These are phyloP conservation scores for Tolypeutes matacus DNA, from an alignment of 2,797 vertebrate species.

Conservation along the genomic window DNA sequence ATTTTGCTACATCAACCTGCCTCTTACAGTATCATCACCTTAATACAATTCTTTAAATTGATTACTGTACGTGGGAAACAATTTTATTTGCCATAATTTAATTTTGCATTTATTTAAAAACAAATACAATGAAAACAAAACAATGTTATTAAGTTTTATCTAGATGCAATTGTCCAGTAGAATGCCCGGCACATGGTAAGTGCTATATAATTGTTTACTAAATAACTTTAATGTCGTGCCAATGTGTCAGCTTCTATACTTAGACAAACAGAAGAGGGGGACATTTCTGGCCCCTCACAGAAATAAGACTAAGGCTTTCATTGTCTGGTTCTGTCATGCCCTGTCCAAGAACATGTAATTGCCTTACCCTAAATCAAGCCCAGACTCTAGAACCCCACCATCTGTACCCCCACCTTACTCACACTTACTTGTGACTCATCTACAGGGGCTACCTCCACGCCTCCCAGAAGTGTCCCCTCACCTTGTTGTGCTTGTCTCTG, in stretches of 20 bases:
- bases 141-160: not conserved
- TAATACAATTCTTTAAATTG: slow-evolving; percentile 37
- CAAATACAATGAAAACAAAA: not conserved
- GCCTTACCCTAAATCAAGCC: not conserved
- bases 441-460: not conserved
- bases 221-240: not conserved
- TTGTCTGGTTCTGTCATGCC: not conserved
- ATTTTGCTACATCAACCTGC: not conserved
- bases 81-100: slow-evolving; percentile 5
- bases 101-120: slow-evolving; percentile 47
- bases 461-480: not conserved
- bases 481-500: not conserved
- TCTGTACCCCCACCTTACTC: not conserved
- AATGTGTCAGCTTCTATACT: not conserved
- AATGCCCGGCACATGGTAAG: not conserved
- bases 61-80: not conserved
- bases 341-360: not conserved
- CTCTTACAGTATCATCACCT: not conserved
- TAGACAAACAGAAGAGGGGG: not conserved
- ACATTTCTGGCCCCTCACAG: not conserved
- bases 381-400: not conserved
- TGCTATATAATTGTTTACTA: not conserved
- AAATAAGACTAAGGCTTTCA: not conserved
- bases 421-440: not conserved
- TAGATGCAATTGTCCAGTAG: not conserved